phyloP scores from a whole-genome alignment of 2,113 vertebrate genomes.

The Orcinus orca region DNA sequence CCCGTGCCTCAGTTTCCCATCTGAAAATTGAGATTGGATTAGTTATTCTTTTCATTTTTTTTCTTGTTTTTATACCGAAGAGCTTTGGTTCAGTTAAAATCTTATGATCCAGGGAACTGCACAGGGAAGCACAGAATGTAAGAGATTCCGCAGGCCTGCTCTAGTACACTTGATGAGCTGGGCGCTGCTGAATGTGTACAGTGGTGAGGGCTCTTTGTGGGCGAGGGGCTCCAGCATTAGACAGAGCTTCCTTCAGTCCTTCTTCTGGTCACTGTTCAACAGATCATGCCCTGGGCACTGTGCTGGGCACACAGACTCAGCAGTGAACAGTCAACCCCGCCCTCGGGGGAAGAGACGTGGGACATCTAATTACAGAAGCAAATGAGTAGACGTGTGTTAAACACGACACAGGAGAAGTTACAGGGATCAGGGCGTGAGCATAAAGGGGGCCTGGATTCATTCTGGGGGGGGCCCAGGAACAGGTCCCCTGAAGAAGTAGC shows the following conservation, averaged over 20 bases:
- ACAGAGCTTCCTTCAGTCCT: background rate
- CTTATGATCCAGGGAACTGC: background rate
- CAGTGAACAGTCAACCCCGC: background rate
- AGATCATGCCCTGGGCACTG: background rate
- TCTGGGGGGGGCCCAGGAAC: background rate
- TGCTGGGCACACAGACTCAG: background rate
- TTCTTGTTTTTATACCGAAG: background rate
- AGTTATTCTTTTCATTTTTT: background rate
- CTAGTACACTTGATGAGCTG: fast-evolving
- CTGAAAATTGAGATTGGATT: background rate
- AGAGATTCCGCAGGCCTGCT: background rate
- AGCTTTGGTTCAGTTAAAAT: background rate
- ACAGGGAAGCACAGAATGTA: background rate
- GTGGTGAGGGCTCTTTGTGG: background rate
- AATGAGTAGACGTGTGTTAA: background rate
- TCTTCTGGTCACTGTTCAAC: too few relatives aligned
- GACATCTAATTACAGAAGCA: background rate
- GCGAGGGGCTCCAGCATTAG: background rate
- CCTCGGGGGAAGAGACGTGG: background rate
- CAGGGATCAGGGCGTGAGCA: background rate
- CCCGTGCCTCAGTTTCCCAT: background rate
- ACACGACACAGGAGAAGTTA: background rate
- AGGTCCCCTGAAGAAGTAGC: background rate
- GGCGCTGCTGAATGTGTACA: background rate
- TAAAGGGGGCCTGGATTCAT: background rate